A percentile compares a stretch with the other conserved stretches of the same genome.
Conservation (phyloP, 2,113 vertebrate species). For the Pithys albifrons region DNA sequence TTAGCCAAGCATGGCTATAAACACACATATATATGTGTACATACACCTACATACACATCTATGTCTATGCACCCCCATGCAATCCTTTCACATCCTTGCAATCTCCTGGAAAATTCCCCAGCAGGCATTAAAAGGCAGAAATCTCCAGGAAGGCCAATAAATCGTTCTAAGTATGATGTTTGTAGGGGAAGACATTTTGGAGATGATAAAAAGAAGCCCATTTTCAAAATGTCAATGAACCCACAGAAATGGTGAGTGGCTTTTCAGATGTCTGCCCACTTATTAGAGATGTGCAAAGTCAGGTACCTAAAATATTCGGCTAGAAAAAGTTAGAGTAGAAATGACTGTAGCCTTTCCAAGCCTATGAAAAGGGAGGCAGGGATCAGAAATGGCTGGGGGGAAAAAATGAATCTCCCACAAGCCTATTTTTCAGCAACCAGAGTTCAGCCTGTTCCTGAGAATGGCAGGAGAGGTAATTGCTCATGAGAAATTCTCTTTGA, state of each 20-base stretch:
- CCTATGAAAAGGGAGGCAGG: background rate
- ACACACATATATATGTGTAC: background rate
- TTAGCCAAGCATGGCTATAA: background rate
- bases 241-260: slow-evolving; percentile 14
- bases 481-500: background rate
- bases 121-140: background rate
- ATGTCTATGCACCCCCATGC: background rate
- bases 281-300: slow-evolving; percentile 30
- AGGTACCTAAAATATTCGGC: background rate
- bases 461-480: background rate
- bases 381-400: background rate
- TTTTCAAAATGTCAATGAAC: slow-evolving; percentile 69
- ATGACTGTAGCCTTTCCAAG: slow-evolving; percentile 9
- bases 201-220: slow-evolving; percentile 43
- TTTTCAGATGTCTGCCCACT: slow-evolving; percentile 19
- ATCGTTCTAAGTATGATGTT: slow-evolving; percentile 41
- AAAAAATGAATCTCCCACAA: background rate
- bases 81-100: background rate
- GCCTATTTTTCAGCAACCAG: background rate
- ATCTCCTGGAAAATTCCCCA: background rate
- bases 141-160: slow-evolving; percentile 29
- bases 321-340: background rate
- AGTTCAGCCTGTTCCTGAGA: background rate
- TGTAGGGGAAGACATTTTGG: slow-evolving; percentile 30
- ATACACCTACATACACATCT: background rate